Base-by-base conservation (phyloP, 30 jellyfish, hydroid and myxozoan species). In the Rhopilema esculentum region DNA sequence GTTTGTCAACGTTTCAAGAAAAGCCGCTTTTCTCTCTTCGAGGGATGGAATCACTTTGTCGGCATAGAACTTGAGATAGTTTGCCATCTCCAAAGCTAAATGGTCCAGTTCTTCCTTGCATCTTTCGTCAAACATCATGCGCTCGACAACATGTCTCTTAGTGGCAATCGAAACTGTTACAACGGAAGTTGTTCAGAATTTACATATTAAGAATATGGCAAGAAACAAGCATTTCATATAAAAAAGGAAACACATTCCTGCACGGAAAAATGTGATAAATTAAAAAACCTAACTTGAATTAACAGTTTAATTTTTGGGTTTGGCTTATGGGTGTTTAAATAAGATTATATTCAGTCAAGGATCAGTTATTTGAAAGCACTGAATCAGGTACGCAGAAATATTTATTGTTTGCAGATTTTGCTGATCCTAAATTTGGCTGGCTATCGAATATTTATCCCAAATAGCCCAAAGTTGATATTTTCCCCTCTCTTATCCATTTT, bases 21-120 rank as follows among this genome's bases (percentile, higher is more conserved):
- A 62, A 0, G n/a, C 24, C 4, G 72, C 25, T 62, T 8, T 62
- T 15, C 7, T 4, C 72, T 62, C 27, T 62, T 62, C 72, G 1
- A 62, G 24, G 25, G 72, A 20, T 20, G 72, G 72, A 62, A 62
- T 62, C 24, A 62, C 72, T 28, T 20, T 69, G 1, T 69, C 53
- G 69, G 53, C 80, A 18, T 69, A 69, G 27, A n/a, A 69, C 27
- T 30, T 69, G 9, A 69, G 80, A 69, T 20, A 69, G 21, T 69
- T 6, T 9, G 53, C 70, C 84, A 73, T 73, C 21, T 73, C 84
- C 31, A 49, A 16, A 8, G 68, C 19, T 22, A 73, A 27, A 21
- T 30, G 22, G 20, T 73, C 33, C 78, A 73, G 85, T 48, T 73
- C 85, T n/a, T 73, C 85, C 69, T 27, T 49, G 27, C 85, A 73